Evolutionary conservation across 2,888 invertebrate species (phyloP).

Genomic region (Carcina quercana): DNA sequence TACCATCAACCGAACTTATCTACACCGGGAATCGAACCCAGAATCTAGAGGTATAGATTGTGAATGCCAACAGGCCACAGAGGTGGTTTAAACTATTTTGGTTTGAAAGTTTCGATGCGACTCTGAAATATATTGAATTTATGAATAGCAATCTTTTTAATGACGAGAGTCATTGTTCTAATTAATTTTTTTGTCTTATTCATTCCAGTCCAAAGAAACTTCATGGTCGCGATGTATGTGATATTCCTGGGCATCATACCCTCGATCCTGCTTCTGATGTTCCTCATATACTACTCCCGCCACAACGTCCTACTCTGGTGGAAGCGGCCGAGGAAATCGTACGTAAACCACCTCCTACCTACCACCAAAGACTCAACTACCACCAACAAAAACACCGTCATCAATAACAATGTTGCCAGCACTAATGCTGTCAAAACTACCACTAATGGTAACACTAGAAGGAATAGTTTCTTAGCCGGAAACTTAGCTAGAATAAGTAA

Average conservation of each 20-base stretch:
- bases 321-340: slow-evolving; percentile 70
- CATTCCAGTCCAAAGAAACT: slow-evolving; percentile 79
- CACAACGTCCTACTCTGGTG: slow-evolving; percentile 76
- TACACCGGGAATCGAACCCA: no score
- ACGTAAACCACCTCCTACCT: slow-evolving; percentile 44
- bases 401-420: no score
- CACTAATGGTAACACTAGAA: not conserved
- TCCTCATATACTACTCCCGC: slow-evolving; percentile 84
- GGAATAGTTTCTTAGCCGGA: not conserved
- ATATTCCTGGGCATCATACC: slow-evolving; percentile 92
- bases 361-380: no score
- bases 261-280: slow-evolving; percentile 76
- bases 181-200: slow-evolving; percentile 8
- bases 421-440: not conserved
- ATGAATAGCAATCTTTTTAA: not conserved
- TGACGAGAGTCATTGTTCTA: slow-evolving; percentile 1
- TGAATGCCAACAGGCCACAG: no score
- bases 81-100: no score
- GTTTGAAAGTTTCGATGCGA: no score
- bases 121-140: no score
- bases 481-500: not conserved
- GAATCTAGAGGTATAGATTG: no score
- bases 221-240: slow-evolving; percentile 88
- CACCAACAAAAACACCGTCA: no score
- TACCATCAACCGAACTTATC: no score